These are phyloP conservation scores for Crocodylus rhombifer DNA, from an alignment of 2,797 vertebrate genomes.

Conservation along the genomic window DNA sequence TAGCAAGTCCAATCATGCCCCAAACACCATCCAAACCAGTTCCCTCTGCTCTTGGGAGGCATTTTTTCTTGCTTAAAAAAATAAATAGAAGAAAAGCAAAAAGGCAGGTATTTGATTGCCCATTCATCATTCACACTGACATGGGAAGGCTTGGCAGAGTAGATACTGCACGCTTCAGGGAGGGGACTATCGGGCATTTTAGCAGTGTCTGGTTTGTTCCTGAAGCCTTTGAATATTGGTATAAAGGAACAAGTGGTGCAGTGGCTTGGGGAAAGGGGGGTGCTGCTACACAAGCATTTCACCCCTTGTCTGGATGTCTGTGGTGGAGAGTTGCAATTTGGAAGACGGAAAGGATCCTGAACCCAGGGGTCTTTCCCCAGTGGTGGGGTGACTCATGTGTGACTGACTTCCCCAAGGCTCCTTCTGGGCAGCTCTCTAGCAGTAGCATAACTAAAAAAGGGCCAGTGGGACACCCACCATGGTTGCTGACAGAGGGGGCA, in stretches of 20 bases:
- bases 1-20: background rate
- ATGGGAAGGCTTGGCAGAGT: background rate
- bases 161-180: background rate
- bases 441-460: too few relatives aligned
- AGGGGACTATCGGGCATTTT: background rate
- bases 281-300: too few relatives aligned
- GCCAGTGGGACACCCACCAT: too few relatives aligned
- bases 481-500: too few relatives aligned
- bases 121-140: background rate
- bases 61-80: background rate
- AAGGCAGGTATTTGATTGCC: background rate
- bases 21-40: background rate
- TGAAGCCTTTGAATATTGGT: background rate
- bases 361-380: too few relatives aligned
- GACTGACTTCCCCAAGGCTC: too few relatives aligned
- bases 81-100: background rate
- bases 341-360: background rate
- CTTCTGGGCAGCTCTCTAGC: too few relatives aligned
- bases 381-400: too few relatives aligned
- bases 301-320: background rate
- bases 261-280: background rate
- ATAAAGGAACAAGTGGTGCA: background rate
- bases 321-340: background rate
- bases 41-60: background rate
- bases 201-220: background rate